phyloP scores from a whole-genome alignment of 2,888 invertebrate species.

The Homarus gammarus region DNA sequence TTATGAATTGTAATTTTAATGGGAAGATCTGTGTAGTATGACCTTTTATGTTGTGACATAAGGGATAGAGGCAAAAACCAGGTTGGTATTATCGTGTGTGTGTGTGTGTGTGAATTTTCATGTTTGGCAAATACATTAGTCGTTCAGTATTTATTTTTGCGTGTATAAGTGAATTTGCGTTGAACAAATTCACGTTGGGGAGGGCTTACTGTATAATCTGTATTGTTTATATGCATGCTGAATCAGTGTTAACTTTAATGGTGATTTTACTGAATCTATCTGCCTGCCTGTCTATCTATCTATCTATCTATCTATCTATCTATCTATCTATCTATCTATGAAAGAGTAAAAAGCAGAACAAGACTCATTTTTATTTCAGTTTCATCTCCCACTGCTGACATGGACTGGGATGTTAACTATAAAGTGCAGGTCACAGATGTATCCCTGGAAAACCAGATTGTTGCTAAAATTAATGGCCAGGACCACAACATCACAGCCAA shows the following conservation, averaged over 20 bases:
- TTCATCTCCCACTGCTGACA: not conserved
- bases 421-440: slow-evolving; percentile 25
- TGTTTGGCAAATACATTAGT: too few species aligned
- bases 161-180: not conserved
- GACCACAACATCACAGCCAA: slow-evolving; percentile 59
- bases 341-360: not conserved
- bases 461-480: slow-evolving; percentile 29
- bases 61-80: too few species aligned
- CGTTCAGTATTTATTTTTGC: not conserved
- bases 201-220: not conserved
- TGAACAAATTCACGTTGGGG: not conserved
- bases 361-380: slow-evolving; percentile 37
- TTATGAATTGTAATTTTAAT: too few species aligned
- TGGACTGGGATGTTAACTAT: slow-evolving; percentile 42
- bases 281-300: too few species aligned
- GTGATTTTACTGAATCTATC: too few species aligned
- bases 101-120: too few species aligned
- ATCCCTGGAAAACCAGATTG: slow-evolving; percentile 63
- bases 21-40: too few species aligned
- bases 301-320: not conserved
- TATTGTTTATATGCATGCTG: too few species aligned
- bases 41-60: too few species aligned
- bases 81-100: too few species aligned
- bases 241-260: too few species aligned
- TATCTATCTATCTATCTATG: not conserved